Conservation (phyloP, 2,113 vertebrate species). For the Cyprinodon tularosa region DNA sequence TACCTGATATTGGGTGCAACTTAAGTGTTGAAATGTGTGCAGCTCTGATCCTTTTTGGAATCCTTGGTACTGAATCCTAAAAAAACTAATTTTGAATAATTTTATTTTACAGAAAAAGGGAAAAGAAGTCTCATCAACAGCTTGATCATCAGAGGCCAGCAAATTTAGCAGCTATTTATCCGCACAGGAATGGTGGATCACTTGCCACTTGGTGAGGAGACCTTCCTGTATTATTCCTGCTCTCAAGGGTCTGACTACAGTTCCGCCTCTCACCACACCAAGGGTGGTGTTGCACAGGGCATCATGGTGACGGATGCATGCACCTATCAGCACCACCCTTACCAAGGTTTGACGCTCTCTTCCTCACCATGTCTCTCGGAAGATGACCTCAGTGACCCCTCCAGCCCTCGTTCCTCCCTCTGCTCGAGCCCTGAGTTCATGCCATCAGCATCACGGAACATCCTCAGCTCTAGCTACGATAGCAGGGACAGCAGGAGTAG, state of each 20-base stretch:
- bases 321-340: slow-evolving; percentile 71
- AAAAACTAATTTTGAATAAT: not conserved
- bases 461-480: slow-evolving; percentile 59
- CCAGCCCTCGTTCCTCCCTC: slow-evolving; percentile 89
- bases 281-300: slow-evolving; percentile 44
- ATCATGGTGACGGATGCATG: slow-evolving; percentile 86
- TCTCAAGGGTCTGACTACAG: slow-evolving; percentile 77
- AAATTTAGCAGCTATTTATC: slow-evolving; percentile 43
- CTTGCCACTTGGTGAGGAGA: slow-evolving; percentile 89
- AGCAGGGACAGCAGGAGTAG: slow-evolving; percentile 67
- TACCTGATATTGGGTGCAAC: not conserved
- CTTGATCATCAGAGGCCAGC: slow-evolving; percentile 48
- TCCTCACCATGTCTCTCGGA: slow-evolving; percentile 88
- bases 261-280: slow-evolving; percentile 34
- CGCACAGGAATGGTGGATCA: slow-evolving; percentile 96
- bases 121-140: slow-evolving; percentile 17
- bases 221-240: slow-evolving; percentile 82
- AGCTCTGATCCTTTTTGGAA: not conserved
- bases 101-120: slow-evolving; percentile 50
- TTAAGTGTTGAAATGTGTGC: not conserved
- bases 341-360: slow-evolving; percentile 78
- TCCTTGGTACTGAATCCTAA: too few species aligned
- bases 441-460: slow-evolving; percentile 29
- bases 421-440: slow-evolving; percentile 85
- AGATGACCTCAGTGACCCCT: slow-evolving; percentile 91